Evolutionary conservation across 2,113 vertebrate species (phyloP).

Genomic region (Mustelus asterias): DNA sequence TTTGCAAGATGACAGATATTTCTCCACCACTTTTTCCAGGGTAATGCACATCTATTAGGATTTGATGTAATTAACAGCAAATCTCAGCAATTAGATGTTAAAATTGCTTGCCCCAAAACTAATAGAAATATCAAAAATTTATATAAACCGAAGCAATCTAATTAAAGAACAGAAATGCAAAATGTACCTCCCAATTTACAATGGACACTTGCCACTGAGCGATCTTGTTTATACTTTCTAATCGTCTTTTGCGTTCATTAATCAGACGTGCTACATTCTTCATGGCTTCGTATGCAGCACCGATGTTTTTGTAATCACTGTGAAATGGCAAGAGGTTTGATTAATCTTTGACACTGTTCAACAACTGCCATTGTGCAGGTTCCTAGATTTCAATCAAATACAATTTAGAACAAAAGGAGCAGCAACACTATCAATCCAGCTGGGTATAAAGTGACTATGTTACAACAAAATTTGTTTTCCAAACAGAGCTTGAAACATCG

Average conservation of each 20-base stretch:
- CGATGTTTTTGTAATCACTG: slow-evolving; percentile 81
- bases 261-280: slow-evolving; percentile 93
- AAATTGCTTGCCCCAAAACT: not conserved
- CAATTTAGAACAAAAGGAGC: not conserved
- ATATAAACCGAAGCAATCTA: not conserved
- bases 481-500: not conserved
- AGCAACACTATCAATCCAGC: not conserved
- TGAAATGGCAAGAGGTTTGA: slow-evolving; percentile 39
- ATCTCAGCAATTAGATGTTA: not conserved
- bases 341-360: not conserved
- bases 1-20: not conserved
- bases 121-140: not conserved
- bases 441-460: not conserved
- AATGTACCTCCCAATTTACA: slow-evolving; percentile 85
- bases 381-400: not conserved
- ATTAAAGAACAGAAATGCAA: not conserved
- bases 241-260: slow-evolving; percentile 86
- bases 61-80: not conserved
- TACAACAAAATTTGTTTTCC: not conserved
- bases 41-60: not conserved
- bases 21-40: not conserved
- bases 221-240: slow-evolving; percentile 92
- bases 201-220: slow-evolving; percentile 95
- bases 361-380: not conserved
- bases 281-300: slow-evolving; percentile 85